phyloP scores from a whole-genome alignment of 2,113 vertebrate species.

The Tragelaphus strepsiceros region DNA sequence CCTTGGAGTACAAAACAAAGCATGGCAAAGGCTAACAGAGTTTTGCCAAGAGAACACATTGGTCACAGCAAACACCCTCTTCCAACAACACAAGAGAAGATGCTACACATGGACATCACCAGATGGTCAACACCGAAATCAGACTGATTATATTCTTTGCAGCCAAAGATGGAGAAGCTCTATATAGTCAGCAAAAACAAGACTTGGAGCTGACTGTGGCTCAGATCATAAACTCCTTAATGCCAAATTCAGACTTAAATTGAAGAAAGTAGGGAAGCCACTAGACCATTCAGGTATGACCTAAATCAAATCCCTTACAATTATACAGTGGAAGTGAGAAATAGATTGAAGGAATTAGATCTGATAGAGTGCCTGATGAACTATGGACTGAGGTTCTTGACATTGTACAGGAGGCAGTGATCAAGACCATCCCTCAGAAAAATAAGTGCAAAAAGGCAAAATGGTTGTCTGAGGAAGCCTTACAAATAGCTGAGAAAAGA shows the following conservation, averaged over 20 bases:
- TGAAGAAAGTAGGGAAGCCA: background rate
- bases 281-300: background rate
- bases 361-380: background rate
- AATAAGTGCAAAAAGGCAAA: background rate
- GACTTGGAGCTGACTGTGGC: background rate
- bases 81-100: background rate
- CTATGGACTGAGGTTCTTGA: background rate
- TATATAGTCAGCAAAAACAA: background rate
- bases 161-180: background rate
- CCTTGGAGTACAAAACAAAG: background rate
- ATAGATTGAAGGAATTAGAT: background rate
- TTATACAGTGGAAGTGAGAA: background rate
- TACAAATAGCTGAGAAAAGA: background rate
- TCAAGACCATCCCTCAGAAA: background rate
- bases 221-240: background rate
- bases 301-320: background rate
- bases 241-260: background rate
- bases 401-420: background rate
- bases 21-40: background rate
- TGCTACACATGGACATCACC: rapidly evolving
- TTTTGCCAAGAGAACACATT: background rate
- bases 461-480: background rate
- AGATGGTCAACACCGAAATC: background rate
- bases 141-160: background rate
- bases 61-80: background rate